Conservation (phyloP, 2,113 vertebrate genomes). For the Chitala chitala region DNA sequence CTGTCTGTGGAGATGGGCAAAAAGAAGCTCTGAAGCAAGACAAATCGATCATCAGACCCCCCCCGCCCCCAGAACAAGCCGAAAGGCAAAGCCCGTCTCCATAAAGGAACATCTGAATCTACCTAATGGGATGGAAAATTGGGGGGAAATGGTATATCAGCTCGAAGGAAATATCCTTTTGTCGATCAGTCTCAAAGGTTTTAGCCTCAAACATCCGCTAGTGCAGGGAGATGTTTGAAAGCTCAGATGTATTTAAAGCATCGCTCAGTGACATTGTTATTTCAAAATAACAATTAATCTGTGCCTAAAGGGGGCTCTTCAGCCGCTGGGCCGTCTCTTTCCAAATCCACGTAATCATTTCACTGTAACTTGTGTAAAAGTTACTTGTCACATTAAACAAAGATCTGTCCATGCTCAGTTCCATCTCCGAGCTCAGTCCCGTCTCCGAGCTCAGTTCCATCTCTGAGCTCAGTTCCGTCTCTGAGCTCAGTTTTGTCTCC, state of each 20-base stretch:
- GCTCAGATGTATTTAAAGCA: slow-evolving; percentile 9
- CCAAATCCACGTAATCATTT: background rate
- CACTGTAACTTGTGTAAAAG: slow-evolving; percentile 16
- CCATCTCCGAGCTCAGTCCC: background rate
- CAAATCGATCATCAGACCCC: slow-evolving; percentile 43
- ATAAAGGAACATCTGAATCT: slow-evolving; percentile 46
- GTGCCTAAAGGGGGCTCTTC: background rate
- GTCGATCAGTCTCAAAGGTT: slow-evolving; percentile 30
- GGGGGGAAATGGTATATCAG: slow-evolving; percentile 35
- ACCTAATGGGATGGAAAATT: slow-evolving; percentile 52
- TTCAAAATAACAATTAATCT: slow-evolving; percentile 21
- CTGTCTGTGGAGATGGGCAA: slow-evolving; percentile 31
- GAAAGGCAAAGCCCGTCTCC: slow-evolving; percentile 26
- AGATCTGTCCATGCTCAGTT: slow-evolving; percentile 35
- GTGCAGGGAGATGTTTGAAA: slow-evolving; percentile 6
- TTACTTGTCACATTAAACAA: background rate
- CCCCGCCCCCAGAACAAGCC: slow-evolving; percentile 10
- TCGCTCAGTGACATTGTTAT: background rate
- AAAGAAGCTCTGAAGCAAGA: slow-evolving; percentile 37
- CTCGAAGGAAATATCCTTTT: slow-evolving; percentile 29
- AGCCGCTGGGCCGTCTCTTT: slow-evolving; percentile 39
- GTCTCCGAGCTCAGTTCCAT: background rate
- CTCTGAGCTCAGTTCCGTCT: background rate
- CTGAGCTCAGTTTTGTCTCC: background rate
- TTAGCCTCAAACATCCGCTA: slow-evolving; percentile 16